Conservation (phyloP, 2,797 vertebrate species). For the Neopelma chrysocephalum region DNA sequence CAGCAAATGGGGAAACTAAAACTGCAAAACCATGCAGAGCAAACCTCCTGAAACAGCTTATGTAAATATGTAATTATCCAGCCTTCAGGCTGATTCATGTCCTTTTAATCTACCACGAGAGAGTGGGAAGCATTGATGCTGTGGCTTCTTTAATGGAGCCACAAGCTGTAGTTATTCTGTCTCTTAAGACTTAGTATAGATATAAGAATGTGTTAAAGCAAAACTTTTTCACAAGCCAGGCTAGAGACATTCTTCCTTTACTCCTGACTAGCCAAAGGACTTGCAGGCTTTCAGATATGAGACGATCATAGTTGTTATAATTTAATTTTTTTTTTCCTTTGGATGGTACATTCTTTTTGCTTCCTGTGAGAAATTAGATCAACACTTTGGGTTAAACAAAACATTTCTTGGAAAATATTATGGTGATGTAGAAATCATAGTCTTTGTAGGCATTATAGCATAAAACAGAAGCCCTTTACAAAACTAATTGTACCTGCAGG, state of each 20-base stretch:
- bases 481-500: neutral
- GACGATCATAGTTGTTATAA: neutral
- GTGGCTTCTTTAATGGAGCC: neutral
- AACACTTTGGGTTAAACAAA: neutral
- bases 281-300: neutral
- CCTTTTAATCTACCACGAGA: neutral
- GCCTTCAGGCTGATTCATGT: slow-evolving; percentile 1
- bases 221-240: neutral
- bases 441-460: neutral
- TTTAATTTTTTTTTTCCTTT: neutral
- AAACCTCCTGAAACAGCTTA: slow-evolving; percentile 1
- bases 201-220: neutral
- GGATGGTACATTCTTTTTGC: neutral
- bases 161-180: neutral
- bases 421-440: neutral
- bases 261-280: neutral
- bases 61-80: slow-evolving; percentile 13
- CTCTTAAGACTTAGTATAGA: neutral
- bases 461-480: neutral
- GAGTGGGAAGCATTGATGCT: neutral
- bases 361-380: neutral
- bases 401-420: neutral
- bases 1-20: neutral
- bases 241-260: neutral
- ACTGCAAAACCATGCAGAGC: neutral